These are phyloP conservation scores for Ahaetulla prasina DNA, from an alignment of 2,113 vertebrate genomes.

Conservation along the genomic window DNA sequence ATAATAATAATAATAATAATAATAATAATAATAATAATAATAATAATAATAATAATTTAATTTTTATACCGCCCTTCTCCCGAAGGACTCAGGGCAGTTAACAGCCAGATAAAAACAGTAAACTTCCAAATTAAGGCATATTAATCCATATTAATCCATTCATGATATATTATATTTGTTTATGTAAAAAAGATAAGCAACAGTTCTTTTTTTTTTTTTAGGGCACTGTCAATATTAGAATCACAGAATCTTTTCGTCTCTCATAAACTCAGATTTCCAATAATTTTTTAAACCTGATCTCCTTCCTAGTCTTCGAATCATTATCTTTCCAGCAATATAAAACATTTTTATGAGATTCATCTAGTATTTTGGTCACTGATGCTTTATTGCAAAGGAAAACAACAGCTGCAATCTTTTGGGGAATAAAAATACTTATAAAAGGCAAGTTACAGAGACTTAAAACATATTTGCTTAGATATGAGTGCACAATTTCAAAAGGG, in stretches of 20 bases:
- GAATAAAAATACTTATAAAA: background rate
- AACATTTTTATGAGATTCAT: background rate
- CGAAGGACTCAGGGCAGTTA: too few species aligned
- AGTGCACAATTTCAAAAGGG: background rate
- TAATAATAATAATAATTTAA: too few species aligned
- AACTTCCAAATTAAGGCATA: slow-evolving; percentile 12
- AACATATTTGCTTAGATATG: background rate
- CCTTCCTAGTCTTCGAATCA: background rate
- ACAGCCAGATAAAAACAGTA: too few species aligned
- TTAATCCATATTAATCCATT: background rate
- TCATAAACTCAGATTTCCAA: background rate
- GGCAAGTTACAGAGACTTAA: background rate
- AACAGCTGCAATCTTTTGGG: background rate
- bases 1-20: too few species aligned
- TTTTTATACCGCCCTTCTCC: too few species aligned
- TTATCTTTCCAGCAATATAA: background rate
- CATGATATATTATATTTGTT: background rate
- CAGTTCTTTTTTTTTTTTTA: background rate
- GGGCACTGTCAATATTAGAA: background rate
- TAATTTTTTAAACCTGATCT: background rate
- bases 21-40: too few species aligned
- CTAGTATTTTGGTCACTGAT: background rate
- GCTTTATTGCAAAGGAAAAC: background rate
- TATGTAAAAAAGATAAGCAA: background rate
- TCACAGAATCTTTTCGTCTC: background rate